Base-by-base conservation (phyloP, 2,797 vertebrate species). In the Intellagama lesueurii region DNA sequence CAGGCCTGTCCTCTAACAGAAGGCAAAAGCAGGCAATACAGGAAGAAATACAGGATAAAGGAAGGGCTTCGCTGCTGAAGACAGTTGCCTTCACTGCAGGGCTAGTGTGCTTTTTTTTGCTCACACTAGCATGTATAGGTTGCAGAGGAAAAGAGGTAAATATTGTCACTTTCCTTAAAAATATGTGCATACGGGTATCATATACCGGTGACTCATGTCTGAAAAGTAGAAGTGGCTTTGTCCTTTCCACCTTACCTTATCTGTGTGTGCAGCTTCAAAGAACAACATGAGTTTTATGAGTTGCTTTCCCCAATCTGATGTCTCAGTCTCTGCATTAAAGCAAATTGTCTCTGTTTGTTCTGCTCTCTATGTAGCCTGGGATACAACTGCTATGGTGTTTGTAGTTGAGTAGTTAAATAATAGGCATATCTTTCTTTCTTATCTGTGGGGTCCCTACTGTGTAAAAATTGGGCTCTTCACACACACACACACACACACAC, bases 391-490 rank as follows among this genome's bases (percentile, higher is more conserved):
- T 47, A 44, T 19, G 2, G 32, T 85, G 66, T 82, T 81, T 66
- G 19, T n/a, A 44, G 64, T n/a, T 66, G 66, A 52, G 73, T 66
- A 81, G 87, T 68, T 64, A 72, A 77, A 75, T 87, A 87, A 75
- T 75, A 79, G 86, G 44, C 52, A 56, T 70, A 40, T 87, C 49
- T 85, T 28, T 49, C 16, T 24, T 40, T 35, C 22, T 86, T 89
- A 60, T 19, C 82, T 81, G 49, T 78, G 77, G 19, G 70, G 30
- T 90, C 30, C 75, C 69, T 64, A 47, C 26, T 70, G 64, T 7
- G 78, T 86, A 86, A 64, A 91, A 81, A 87, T 72, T 85, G 49
- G 30, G 9, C 32, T 76, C 44, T 22, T 87, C 47, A 56, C 16
- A 17, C 40, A 14, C 52, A 56, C 47, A 60, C 12, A 35, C 1